Conservation (phyloP, 2,888 invertebrate genomes). For the Zootermopsis nevadensis region DNA sequence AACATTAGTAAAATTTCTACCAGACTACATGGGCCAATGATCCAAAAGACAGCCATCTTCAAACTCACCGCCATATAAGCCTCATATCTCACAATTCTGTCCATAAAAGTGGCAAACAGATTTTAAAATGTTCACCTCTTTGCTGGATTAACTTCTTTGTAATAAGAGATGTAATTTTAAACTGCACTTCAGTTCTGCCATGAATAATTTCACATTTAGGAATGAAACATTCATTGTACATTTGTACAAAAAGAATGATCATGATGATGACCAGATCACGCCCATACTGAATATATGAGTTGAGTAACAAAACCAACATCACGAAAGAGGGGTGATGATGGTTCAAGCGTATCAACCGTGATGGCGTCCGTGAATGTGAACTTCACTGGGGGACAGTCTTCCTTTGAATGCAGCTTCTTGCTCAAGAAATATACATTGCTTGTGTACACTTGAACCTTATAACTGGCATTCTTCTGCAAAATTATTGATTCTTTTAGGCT, state of each 20-base stretch:
- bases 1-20: no score
- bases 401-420: slow-evolving; percentile 25
- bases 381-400: slow-evolving; percentile 41
- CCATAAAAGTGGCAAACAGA: no score
- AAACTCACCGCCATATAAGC: no score
- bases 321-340: slow-evolving; percentile 21
- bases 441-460: slow-evolving; percentile 44
- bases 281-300: slow-evolving; percentile 44
- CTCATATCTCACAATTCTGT: no score
- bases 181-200: no score
- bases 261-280: background rate
- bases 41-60: no score
- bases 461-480: slow-evolving; percentile 35
- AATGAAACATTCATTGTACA: background rate
- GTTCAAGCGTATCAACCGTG: background rate
- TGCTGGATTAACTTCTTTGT: no score
- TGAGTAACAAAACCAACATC: slow-evolving; percentile 42
- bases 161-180: no score
- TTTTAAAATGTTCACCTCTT: no score
- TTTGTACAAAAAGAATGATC: background rate
- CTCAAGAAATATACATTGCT: slow-evolving; percentile 41
- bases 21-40: no score
- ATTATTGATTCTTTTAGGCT: slow-evolving; percentile 41
- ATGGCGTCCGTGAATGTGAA: slow-evolving; percentile 41
- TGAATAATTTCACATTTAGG: no score